These are phyloP conservation scores for Grus americana DNA, from an alignment of 2,113 vertebrate genomes.

Conservation along the genomic window DNA sequence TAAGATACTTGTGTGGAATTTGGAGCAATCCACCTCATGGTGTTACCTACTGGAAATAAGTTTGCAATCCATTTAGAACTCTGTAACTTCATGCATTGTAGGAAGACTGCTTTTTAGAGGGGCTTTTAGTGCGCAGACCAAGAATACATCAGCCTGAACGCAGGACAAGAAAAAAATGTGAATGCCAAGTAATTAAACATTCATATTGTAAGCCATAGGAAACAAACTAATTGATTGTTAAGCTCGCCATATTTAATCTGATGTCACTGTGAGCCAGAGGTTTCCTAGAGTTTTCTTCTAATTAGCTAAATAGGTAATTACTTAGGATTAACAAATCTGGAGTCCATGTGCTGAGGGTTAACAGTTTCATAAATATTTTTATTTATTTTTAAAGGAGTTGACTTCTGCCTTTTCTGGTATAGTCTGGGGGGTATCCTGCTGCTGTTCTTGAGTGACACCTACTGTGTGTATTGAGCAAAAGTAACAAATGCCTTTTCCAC, in stretches of 20 bases:
- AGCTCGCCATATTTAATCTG: constrained; percentile 5
- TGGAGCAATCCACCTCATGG: fast-evolving
- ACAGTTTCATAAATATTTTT: not conserved
- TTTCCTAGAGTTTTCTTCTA: not conserved
- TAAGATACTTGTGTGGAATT: not conserved
- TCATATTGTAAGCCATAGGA: not conserved
- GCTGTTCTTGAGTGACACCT: constrained; percentile 62
- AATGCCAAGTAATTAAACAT: constrained; percentile 29
- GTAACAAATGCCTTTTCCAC: not conserved
- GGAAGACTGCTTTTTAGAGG: not conserved
- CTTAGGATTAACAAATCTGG: not conserved
- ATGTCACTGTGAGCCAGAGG: not conserved
- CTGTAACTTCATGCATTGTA: not conserved
- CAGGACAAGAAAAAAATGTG: not conserved
- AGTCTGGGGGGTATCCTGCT: not conserved
- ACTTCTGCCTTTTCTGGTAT: not conserved
- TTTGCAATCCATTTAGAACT: not conserved
- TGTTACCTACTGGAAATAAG: not conserved
- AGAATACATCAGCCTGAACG: not conserved
- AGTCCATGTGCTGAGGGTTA: not conserved
- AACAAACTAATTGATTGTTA: constrained; percentile 23
- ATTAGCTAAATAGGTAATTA: constrained; percentile 43
- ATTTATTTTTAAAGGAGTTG: not conserved
- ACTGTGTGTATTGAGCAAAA: constrained; percentile 6
- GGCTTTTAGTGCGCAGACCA: not conserved